Base-by-base conservation (phyloP, 2,888 invertebrate species). In the Ennomos erosarius region DNA sequence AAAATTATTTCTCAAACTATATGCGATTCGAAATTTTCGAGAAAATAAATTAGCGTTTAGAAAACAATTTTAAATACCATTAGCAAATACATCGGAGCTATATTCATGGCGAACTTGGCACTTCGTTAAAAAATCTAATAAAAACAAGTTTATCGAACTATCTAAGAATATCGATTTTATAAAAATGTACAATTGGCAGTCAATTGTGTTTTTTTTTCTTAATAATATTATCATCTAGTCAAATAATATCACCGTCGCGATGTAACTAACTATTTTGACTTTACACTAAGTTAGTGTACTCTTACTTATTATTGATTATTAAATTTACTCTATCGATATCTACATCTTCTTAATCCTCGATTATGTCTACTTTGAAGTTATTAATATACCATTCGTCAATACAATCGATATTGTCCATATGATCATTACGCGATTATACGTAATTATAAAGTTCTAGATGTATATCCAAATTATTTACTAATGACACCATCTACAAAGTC, bases 171-270 rank as follows among this genome's bases (percentile, higher is more conserved):
- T 81, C 55, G 59, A 60, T 71, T 79, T 86, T 88, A 87, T 87
- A 89, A 91, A 90, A 87, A 87, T 84, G 78, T 88, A 87, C 91
- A 90, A 91, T 90, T 91, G 91, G 91, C 91, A 91, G 91, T 92
- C 90, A 90, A 90, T 88, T 90, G 90, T 86, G 59, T 55, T 49
- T 59, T 78, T 59, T 78, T 76, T 81, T 71, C 80, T 85, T 78
- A 80, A 85, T 26, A 26, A 82, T 82, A 81, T 78, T 69, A 82
- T 79, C 84, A 82, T 79, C 84, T 88, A 90, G 74, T 83, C 80
- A 86, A 88, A 88, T 81, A 85, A 84, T 87, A 87, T 88, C 89
- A 88, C 88, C 81, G 66, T 86, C 75, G 81, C 81, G 76, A 82
- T 75, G 81, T 87, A 79, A 82, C 77, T 76, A 51, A 71, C 84